Conservation (phyloP, 2,888 invertebrate genomes). For the Drosophila nr. medialis region DNA sequence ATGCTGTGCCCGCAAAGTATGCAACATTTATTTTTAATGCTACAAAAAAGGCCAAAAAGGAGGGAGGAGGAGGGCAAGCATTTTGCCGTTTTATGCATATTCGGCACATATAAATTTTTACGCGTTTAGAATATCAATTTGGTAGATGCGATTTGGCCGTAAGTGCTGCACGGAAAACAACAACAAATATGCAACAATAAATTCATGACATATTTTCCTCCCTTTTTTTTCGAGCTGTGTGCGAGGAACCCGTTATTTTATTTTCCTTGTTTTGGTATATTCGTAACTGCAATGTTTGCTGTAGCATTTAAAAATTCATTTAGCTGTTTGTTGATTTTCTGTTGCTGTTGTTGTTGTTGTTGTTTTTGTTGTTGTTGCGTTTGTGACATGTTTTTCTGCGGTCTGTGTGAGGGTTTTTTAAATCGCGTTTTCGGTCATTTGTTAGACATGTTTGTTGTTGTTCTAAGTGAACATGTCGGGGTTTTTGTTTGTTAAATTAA, state of each 20-base stretch:
- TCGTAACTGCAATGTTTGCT: constrained; percentile 39
- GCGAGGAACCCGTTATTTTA: background rate
- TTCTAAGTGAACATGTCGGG: constrained; percentile 63
- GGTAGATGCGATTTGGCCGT: constrained; percentile 72
- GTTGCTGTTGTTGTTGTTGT: background rate
- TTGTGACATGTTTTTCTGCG: constrained; percentile 72
- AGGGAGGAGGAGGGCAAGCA: background rate
- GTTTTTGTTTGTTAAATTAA: constrained; percentile 73
- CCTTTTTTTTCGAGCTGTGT: background rate
- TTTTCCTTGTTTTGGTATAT: background rate
- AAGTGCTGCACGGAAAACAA: constrained; percentile 48
- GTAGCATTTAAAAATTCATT: constrained; percentile 48
- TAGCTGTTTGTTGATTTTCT: constrained; percentile 41
- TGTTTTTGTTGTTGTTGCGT: constrained; percentile 29
- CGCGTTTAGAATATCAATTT: constrained; percentile 78
- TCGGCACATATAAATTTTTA: constrained; percentile 65
- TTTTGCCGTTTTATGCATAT: constrained; percentile 53
- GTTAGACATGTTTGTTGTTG: constrained; percentile 6
- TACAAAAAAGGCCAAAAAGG: constrained; percentile 1
- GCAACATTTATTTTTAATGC: constrained; percentile 75
- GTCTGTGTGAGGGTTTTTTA: constrained; percentile 54
- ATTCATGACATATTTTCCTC: constrained; percentile 58
- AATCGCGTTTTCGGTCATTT: constrained; percentile 27
- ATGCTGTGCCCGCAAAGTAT: constrained; percentile 66
- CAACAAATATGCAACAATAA: constrained; percentile 48